Base-by-base conservation (phyloP, 2,797 vertebrate species). In the Melanogrammus aeglefinus region DNA sequence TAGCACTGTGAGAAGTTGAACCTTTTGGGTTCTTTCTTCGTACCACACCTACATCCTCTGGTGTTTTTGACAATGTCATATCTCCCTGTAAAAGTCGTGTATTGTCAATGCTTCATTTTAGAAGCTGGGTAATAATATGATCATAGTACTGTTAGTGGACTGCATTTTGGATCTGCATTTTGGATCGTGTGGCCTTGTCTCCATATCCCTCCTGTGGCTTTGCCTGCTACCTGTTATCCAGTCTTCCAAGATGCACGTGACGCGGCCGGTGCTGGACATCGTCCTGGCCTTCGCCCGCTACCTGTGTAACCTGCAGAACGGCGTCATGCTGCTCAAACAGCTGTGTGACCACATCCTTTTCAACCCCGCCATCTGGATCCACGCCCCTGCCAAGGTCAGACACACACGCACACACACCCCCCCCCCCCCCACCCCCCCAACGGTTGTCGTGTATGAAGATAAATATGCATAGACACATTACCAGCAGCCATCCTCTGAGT, bases 311-410 rank as follows among this genome's bases (percentile, higher is more conserved):
- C 92, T 99, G 80, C 96, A 94, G 78, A 98, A 96, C 47, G 98
- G 98, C 16, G 94, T 96, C 87, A 94, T 96, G 80, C 90, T 99
- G 79, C 96, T 99, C 79, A 99, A 99, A 90, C 98, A 99, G 86
- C 93, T 99, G 79, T 99, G 97, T 91, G 98, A 99, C 88, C 96
- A 99, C 90, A 94, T 99, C 92, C 94, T 99, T 81, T 97, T 99
- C 88, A 99, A 99, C 90, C 97, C 98, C 72, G 95, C 95, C 90
- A 96, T 99, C 93, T 99, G 98, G 98, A 97, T 99, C 92, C 97
- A 99, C 84, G 95, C 97, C 69, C 96, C 97, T 80, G 95, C 97
- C 90, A 97, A 97, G 96, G 98, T 99, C 92, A 81, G 10, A 35
- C 24, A 29, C 69, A 29, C 29, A 70, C 75, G 38, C 35, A 27